phyloP scores from a whole-genome alignment of 2,888 invertebrate species.

The Chorisops tibialis region DNA sequence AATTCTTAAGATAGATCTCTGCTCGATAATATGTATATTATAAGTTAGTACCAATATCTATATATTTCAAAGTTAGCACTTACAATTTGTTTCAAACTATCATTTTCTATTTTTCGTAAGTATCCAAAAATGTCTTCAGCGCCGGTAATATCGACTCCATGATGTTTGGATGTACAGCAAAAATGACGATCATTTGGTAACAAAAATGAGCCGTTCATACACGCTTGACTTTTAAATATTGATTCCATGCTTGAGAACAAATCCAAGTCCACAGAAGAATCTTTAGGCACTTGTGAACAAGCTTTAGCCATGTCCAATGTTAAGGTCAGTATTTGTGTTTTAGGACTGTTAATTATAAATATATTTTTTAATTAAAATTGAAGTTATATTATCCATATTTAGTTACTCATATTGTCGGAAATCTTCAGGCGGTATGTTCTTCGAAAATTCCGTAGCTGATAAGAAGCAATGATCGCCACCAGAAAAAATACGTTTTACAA shows the following conservation, averaged over 20 bases:
- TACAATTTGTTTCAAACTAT: slow-evolving; percentile 68
- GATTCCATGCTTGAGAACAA: slow-evolving; percentile 70
- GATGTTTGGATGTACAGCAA: slow-evolving; percentile 75
- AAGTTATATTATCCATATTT: too few species aligned
- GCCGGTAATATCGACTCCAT: slow-evolving; percentile 71
- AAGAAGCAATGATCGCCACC: slow-evolving; percentile 90
- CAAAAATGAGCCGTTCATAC: slow-evolving; percentile 87
- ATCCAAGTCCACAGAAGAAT: slow-evolving; percentile 64
- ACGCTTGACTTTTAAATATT: slow-evolving; percentile 79
- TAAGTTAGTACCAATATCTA: too few species aligned
- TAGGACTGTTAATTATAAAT: slow-evolving; percentile 48
- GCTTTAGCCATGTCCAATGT: slow-evolving; percentile 58
- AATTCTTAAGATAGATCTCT: too few species aligned
- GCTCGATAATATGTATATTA: too few species aligned
- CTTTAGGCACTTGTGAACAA: slow-evolving; percentile 61
- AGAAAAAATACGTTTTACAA: slow-evolving; percentile 62
- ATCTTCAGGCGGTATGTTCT: slow-evolving; percentile 59
- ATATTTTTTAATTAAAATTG: not conserved
- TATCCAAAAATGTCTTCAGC: slow-evolving; percentile 67
- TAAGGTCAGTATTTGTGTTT: slow-evolving; percentile 64
- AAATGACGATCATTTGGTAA: slow-evolving; percentile 65
- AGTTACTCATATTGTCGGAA: slow-evolving; percentile 54
- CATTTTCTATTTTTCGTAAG: slow-evolving; percentile 68
- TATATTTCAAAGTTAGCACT: slow-evolving; percentile 43
- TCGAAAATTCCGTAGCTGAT: slow-evolving; percentile 55